phyloP scores from a whole-genome alignment of 2,888 invertebrate species.

The Drosophila maculinotata region DNA sequence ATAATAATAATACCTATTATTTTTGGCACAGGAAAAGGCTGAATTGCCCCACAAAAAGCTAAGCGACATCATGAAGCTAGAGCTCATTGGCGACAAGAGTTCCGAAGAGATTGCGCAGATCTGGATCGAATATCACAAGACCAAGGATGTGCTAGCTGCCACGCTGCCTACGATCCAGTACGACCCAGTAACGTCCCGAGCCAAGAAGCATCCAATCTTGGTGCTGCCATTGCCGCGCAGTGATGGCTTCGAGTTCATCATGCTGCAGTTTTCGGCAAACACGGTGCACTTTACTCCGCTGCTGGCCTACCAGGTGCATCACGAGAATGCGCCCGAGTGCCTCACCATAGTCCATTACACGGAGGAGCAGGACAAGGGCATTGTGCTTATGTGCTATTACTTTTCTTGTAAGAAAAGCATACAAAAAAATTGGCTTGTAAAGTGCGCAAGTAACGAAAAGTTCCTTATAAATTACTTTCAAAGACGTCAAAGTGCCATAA shows the following conservation, averaged over 20 bases:
- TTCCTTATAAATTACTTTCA: too few species aligned
- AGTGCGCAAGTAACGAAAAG: too few species aligned
- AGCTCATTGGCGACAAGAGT: constrained; percentile 90
- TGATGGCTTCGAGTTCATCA: constrained; percentile 94
- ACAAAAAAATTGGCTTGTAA: too few species aligned
- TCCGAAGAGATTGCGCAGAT: constrained; percentile 90
- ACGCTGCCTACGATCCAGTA: constrained; percentile 88
- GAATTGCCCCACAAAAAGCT: constrained; percentile 86
- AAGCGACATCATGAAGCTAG: constrained; percentile 91
- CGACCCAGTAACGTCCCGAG: constrained; percentile 87
- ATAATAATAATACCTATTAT: too few species aligned
- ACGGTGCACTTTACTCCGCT: constrained; percentile 94
- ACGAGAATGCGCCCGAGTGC: constrained; percentile 95
- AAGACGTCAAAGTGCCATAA: too few species aligned
- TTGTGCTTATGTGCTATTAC: constrained; percentile 93
- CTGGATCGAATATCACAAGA: constrained; percentile 92
- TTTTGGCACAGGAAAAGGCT: constrained; percentile 71
- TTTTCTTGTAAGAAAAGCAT: too few species aligned
- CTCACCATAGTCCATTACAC: constrained; percentile 92
- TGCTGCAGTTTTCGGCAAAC: constrained; percentile 90
- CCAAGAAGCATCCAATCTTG: constrained; percentile 89
- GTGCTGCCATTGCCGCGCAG: constrained; percentile 92
- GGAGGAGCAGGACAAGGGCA: constrained; percentile 90
- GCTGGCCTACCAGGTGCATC: constrained; percentile 93
- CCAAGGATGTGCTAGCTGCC: constrained; percentile 91